phyloP scores from a whole-genome alignment of 1,140 invertebrate genomes.

The Rhopalosiphum padi region DNA sequence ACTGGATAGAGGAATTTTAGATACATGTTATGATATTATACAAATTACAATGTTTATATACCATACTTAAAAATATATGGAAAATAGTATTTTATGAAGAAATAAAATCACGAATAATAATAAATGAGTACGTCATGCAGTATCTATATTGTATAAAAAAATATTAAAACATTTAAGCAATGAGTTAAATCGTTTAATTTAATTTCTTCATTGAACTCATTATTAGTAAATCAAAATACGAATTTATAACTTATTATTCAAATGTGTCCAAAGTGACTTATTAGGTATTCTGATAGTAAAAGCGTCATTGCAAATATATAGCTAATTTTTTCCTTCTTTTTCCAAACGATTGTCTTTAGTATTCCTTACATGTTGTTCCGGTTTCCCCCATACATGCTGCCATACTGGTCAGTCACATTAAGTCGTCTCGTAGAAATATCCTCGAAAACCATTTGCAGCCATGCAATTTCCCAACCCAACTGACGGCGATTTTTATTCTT shows the following conservation, averaged over 20 bases:
- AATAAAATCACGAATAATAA: background rate
- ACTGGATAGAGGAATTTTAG: background rate
- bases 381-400: background rate
- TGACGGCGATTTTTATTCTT: slow-evolving; percentile 9
- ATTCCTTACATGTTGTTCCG: slow-evolving; percentile 27
- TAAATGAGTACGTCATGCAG: background rate
- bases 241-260: slow-evolving; percentile 10
- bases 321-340: background rate
- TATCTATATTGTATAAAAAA: background rate
- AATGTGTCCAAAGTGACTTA: background rate
- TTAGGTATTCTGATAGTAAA: background rate
- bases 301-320: background rate
- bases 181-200: background rate
- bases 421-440: slow-evolving; percentile 46
- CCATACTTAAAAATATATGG: background rate
- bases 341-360: slow-evolving; percentile 33
- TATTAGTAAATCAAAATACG: background rate
- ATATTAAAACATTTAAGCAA: background rate
- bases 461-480: slow-evolving; percentile 3
- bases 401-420: slow-evolving; percentile 42
- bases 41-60: background rate
- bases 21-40: background rate
- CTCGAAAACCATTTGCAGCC: slow-evolving; percentile 26
- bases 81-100: background rate
- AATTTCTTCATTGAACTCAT: background rate